Conservation (phyloP, 2,888 invertebrate species). For the Chrysolina americana region DNA sequence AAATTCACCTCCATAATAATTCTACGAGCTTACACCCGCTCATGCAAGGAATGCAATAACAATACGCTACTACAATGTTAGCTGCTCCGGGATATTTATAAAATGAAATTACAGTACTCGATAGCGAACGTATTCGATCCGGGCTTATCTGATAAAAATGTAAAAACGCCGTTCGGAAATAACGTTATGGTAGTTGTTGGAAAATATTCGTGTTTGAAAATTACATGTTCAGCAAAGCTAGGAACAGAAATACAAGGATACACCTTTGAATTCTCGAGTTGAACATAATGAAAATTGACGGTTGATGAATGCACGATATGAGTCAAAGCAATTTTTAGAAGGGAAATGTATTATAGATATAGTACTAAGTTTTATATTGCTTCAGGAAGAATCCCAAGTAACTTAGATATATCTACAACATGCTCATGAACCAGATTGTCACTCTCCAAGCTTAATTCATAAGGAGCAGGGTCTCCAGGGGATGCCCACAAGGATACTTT, state of each 20-base stretch:
- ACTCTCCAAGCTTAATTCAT: no score
- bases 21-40: neutral
- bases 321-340: no score
- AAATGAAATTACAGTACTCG: slow-evolving; percentile 2
- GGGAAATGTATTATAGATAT: no score
- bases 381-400: no score
- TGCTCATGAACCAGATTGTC: no score
- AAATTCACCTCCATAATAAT: neutral
- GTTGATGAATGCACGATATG: no score
- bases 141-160: slow-evolving; percentile 9
- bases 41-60: neutral
- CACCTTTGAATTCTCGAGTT: neutral
- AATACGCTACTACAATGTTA: neutral
- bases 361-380: no score
- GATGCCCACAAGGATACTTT: no score
- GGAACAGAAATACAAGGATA: neutral
- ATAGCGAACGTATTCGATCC: slow-evolving; percentile 3
- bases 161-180: neutral
- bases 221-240: neutral
- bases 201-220: slow-evolving; percentile 7
- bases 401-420: no score
- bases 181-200: neutral
- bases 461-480: no score
- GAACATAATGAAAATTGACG: no score
- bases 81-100: slow-evolving; percentile 4